Evolutionary conservation across 2,797 vertebrate species (phyloP).

Genomic region (Etheostoma perlongum): DNA sequence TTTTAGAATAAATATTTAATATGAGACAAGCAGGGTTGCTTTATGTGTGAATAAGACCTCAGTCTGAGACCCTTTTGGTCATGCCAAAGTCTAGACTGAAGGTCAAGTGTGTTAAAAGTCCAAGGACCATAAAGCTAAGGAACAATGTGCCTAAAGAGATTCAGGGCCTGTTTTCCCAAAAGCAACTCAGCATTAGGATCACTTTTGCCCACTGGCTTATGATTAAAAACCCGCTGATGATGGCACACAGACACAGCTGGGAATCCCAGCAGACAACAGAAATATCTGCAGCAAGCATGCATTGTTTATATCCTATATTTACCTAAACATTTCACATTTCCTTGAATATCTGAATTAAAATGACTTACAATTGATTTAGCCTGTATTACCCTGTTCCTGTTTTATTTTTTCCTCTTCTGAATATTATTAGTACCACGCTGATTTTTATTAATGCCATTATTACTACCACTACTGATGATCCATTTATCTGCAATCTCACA

Average conservation of each 20-base stretch:
- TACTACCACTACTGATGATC: slow-evolving; percentile 9
- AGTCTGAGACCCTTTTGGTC: slow-evolving; percentile 33
- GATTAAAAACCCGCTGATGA: slow-evolving; percentile 33
- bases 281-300: neutral
- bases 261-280: slow-evolving; percentile 47
- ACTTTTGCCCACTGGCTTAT: slow-evolving; percentile 46
- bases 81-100: slow-evolving; percentile 47
- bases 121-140: slow-evolving; percentile 42
- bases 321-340: neutral
- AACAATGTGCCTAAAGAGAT: slow-evolving; percentile 51
- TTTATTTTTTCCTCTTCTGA: slow-evolving; percentile 9
- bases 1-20: slow-evolving; percentile 20
- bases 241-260: slow-evolving; percentile 32
- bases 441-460: neutral
- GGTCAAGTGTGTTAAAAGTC: slow-evolving; percentile 46
- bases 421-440: neutral
- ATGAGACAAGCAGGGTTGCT: slow-evolving; percentile 3
- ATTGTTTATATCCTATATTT: slow-evolving; percentile 5
- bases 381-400: neutral
- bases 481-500: slow-evolving; percentile 32
- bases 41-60: neutral
- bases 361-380: neutral
- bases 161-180: slow-evolving; percentile 38
- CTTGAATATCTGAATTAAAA: neutral
- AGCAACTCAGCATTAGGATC: slow-evolving; percentile 37